Base-by-base conservation (phyloP, 1,140 invertebrate genomes). In the Diabrotica virgifera region DNA sequence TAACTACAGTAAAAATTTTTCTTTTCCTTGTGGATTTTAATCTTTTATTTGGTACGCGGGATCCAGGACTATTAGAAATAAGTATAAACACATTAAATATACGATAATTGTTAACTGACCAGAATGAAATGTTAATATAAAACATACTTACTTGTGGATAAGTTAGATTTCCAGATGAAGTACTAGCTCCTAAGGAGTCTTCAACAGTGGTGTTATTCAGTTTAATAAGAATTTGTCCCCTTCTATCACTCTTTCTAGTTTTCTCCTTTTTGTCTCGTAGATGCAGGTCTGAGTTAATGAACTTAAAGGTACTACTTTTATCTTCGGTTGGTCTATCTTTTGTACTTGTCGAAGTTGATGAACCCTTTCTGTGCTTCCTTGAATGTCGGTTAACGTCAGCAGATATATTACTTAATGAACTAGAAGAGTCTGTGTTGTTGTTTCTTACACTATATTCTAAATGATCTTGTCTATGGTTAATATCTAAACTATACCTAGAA, bases 81-180 rank as follows among this genome's bases (percentile, higher is more conserved):
- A n/a, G n/a, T n/a, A n/a, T n/a, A n/a, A n/a, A n/a, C n/a, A n/a
- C n/a, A n/a, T n/a, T n/a, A 24, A 24, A 4, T 24, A 24, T 24
- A 24, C 24, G 24, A 24, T 24, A 24, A 4, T 24, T 24, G 24
- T 4, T 24, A 24, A 24, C 1, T 24, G 40, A 46, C 40, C 3
- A 46, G 3, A 46, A n/a, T n/a, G 40, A 3, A 8, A 46, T 46
- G 8, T 46, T 24, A 24, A 46, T n/a, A 46, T n/a, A 8, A 11
- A 36, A 11, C 10, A 9, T 59, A 69, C 61, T 69, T 52, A 69
- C 68, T 59, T 69, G 64, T 50, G 64, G 64, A 63, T 63, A 63
- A 59, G 64, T 64, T 57, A 46, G 35, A 12, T 64, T 66, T 38
- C 40, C 12, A 51, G 60, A 60, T 4, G 67, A 68, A 5, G 68